A percentile compares a stretch with the other conserved stretches of the same genome.
Evolutionary conservation across 2,113 vertebrate species (phyloP).

Genomic region (Dromiciops gliroides): DNA sequence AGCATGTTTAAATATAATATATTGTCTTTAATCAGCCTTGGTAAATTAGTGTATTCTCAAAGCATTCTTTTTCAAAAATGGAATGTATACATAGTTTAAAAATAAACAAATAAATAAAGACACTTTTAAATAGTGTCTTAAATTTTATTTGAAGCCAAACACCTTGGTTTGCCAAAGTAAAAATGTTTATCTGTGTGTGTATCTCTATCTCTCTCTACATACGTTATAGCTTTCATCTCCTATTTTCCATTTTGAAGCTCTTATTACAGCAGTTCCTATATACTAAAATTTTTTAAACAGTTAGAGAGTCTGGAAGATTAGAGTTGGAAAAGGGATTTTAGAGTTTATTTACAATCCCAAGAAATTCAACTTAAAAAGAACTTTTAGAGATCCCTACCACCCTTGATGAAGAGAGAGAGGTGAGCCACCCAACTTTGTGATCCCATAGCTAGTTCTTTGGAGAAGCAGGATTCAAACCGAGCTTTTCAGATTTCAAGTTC

Average conservation of each 20-base stretch:
- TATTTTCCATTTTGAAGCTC: background rate
- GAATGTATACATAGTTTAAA: fast-evolving
- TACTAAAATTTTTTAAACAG: background rate
- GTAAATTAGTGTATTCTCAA: background rate
- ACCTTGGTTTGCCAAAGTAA: background rate
- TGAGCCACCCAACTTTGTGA: background rate
- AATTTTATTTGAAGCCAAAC: background rate
- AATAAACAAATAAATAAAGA: no score
- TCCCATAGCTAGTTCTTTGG: background rate
- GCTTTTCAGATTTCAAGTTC: background rate
- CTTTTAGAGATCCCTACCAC: background rate
- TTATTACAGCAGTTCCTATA: background rate
- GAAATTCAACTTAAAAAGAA: background rate
- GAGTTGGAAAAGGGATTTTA: background rate
- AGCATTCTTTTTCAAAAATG: background rate
- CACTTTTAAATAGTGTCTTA: background rate
- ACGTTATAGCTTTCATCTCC: background rate
- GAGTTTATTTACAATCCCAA: background rate
- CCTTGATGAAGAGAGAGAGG: background rate
- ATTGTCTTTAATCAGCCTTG: conserved; percentile 5
- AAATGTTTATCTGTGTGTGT: background rate
- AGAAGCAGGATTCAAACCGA: background rate
- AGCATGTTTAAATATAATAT: background rate
- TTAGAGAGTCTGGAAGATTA: background rate
- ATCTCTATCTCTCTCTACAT: no score